phyloP scores from a whole-genome alignment of 1,140 invertebrate genomes.

The Cataglyphis hispanica region DNA sequence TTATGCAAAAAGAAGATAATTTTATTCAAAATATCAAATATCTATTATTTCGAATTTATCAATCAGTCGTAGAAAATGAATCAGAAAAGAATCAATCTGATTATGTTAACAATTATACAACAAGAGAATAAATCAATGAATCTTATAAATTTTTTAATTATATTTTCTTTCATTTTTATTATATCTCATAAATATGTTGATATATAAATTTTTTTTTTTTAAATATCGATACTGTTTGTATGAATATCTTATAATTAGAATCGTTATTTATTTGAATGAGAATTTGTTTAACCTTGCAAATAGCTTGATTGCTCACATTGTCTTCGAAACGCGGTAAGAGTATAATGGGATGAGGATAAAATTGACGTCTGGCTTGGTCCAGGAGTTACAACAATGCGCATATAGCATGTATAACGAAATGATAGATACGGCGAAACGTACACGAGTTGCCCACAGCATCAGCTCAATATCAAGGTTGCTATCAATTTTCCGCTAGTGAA shows the following conservation, averaged over 20 bases:
- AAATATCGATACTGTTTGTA: neutral
- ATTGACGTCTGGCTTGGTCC: conserved; percentile 34
- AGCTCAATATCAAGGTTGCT: conserved; percentile 50
- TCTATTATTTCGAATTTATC: conserved; percentile 13
- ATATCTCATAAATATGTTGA: neutral
- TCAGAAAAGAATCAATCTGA: neutral
- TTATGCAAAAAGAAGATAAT: neutral
- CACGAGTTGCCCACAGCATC: conserved; percentile 10
- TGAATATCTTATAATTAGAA: neutral
- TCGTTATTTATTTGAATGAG: neutral
- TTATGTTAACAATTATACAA: neutral
- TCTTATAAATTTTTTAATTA: neutral
- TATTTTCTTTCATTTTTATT: neutral
- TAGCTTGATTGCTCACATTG: neutral
- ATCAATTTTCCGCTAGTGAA: conserved; percentile 38
- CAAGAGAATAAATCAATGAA: neutral
- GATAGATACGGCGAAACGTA: conserved; percentile 51
- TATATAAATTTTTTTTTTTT: neutral
- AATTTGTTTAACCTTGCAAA: neutral
- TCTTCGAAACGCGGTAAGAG: neutral
- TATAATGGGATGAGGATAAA: neutral
- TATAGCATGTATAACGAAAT: conserved; percentile 36
- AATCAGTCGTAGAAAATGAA: neutral
- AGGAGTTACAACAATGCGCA: conserved; percentile 50
- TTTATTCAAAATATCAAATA: conserved; percentile 25